Base-by-base conservation (phyloP, 2,797 vertebrate species). In the Hemibagrus guttatus region DNA sequence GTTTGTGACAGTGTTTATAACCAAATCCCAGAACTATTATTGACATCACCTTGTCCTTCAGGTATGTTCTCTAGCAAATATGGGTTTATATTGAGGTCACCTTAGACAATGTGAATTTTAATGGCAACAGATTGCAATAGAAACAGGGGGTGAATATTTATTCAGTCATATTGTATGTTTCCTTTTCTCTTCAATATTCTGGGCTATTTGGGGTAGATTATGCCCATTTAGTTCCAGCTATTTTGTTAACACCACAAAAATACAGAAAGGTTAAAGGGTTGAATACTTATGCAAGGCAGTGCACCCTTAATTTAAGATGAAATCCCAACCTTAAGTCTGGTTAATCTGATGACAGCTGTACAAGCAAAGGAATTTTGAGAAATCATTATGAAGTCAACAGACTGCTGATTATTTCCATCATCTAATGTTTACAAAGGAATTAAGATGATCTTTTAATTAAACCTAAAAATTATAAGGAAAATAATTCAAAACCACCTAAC, bases 271-370 rank as follows among this genome's bases (percentile, higher is more conserved):
- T 19, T 17, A n/a, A 31, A 14, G 12, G 16, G 9, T 1, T 39
- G 19, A 68, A 21, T 69, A 69, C 35, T 21, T 46, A 72, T 28
- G 28, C 19, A 76, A 75, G 56, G 4, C 61, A 64, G n/a, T 66
- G 12, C n/a, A 69, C 6, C 2, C 9, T 46, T 46, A 46, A 23
- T 72, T 26, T 49, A 74, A 14, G 12, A 49, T 26, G 26, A 23
- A 11, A 46, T 74, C 12, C 71, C 71, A 74, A 14, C 42, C 71
- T 13, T 49, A 74, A n/a, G 12, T 49, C 19, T 42, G 35, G 42
- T 71, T 71, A 49, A 26, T 49, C 71, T 74, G 71, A 46, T n/a
- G 21, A n/a, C 71, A 74, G 39, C 71, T 74, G 71, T 74, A 26
- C 23, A 74, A 74, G 23, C 71, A n/a, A n/a, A 49, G 4, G 12